Conservation (phyloP, 1,140 invertebrate species). For the Colletes gigas region DNA sequence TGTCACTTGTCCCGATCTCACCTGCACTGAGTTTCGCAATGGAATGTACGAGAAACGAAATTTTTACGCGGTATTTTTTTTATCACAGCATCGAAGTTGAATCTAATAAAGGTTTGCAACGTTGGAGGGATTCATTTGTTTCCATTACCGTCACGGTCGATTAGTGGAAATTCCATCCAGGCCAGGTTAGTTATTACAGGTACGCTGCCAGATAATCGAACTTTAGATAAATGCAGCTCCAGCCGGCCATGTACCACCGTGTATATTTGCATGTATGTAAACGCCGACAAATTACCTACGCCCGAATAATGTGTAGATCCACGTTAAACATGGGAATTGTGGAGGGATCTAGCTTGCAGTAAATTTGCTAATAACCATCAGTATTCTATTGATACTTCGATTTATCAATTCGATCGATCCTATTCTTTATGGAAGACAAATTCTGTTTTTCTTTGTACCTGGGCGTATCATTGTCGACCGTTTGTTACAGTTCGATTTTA, state of each 20-base stretch:
- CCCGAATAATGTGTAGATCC: slow-evolving; percentile 59
- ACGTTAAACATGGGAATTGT: slow-evolving; percentile 53
- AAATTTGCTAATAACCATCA: slow-evolving; percentile 58
- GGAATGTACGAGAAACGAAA: too few relatives aligned
- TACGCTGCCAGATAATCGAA: slow-evolving; percentile 55
- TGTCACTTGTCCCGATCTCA: too few relatives aligned
- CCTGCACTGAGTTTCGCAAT: too few relatives aligned
- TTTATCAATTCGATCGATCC: background rate
- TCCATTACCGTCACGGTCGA: slow-evolving; percentile 57
- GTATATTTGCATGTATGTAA: slow-evolving; percentile 52
- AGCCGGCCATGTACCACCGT: slow-evolving; percentile 8
- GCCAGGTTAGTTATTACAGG: slow-evolving; percentile 56
- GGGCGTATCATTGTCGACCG: too few relatives aligned
- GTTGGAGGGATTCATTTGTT: slow-evolving; percentile 36
- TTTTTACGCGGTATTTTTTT: slow-evolving; percentile 2
- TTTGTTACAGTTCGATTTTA: too few relatives aligned
- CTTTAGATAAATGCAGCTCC: slow-evolving; percentile 52
- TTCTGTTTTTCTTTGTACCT: background rate
- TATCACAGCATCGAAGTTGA: background rate
- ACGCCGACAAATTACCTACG: slow-evolving; percentile 61
- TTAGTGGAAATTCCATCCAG: slow-evolving; percentile 54
- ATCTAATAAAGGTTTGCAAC: slow-evolving; percentile 36
- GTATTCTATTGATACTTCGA: slow-evolving; percentile 32
- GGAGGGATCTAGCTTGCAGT: slow-evolving; percentile 46
- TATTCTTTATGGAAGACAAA: background rate